Percentiles rank a stretch among this genome's conserved stretches.
Conservation (phyloP, 1,140 invertebrate species). For the Caenorhabditis tropicalis region DNA sequence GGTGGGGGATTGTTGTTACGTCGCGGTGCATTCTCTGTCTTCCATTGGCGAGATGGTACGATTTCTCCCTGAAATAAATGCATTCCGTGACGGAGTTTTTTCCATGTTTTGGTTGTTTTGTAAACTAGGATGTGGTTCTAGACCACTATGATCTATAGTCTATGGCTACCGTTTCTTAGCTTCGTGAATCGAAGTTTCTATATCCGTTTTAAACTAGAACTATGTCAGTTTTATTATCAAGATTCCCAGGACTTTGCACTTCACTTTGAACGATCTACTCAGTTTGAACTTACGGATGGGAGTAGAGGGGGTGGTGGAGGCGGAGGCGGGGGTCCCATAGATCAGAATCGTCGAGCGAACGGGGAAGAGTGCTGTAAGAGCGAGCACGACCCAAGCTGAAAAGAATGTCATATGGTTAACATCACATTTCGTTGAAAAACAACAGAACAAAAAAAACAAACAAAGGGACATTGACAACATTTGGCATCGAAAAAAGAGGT, state of each 20-base stretch:
- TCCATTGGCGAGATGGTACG: constrained; percentile 57
- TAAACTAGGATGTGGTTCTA: no score
- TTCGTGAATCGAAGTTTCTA: neutral
- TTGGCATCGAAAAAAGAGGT: neutral
- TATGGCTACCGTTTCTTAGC: no score
- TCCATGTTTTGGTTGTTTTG: no score
- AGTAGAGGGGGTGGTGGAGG: constrained; percentile 62
- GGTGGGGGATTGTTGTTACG: constrained; percentile 54
- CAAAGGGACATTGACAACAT: neutral
- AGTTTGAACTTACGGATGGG: constrained; percentile 49
- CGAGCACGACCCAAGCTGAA: constrained; percentile 40
- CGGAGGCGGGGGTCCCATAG: constrained; percentile 57
- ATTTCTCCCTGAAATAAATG: constrained; percentile 56
- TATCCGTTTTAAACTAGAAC: no score
- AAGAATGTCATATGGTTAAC: neutral
- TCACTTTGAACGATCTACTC: neutral
- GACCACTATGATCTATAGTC: no score
- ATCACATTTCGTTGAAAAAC: neutral
- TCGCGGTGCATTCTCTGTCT: constrained; percentile 57
- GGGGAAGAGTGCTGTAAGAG: constrained; percentile 5
- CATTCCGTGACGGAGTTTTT: neutral
- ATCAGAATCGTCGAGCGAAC: constrained; percentile 12
- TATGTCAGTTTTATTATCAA: neutral
- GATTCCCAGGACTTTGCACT: neutral
- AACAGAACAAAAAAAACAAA: neutral